Percentiles rank a stretch among this genome's conserved stretches.
phyloP scores from a whole-genome alignment of 2,888 invertebrate genomes.

The Dynastes maya region DNA sequence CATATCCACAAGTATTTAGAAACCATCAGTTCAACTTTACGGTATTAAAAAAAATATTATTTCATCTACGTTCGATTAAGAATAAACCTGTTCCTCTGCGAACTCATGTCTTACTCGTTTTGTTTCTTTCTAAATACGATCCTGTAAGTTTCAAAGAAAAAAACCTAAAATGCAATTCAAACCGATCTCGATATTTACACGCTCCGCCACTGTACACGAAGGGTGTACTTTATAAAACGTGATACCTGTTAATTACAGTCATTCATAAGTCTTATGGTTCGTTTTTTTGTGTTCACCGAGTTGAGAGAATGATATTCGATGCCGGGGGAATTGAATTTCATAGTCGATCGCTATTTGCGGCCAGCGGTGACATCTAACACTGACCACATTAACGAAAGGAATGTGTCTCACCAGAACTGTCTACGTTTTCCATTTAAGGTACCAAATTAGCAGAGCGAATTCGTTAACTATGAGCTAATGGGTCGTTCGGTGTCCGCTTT shows the following conservation, averaged over 20 bases:
- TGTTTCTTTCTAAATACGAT: conserved; percentile 6
- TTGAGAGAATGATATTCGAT: conserved; percentile 59
- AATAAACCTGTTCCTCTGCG: conserved; percentile 20
- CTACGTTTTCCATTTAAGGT: conserved; percentile 51
- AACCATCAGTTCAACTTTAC: not conserved
- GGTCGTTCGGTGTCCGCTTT: conserved; percentile 49
- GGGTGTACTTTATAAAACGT: conserved; percentile 51
- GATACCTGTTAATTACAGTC: conserved; percentile 54
- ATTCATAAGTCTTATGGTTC: conserved; percentile 52
- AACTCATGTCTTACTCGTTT: not conserved
- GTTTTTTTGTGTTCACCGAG: conserved; percentile 50
- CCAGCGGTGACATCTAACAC: conserved; percentile 64
- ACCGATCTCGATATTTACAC: conserved; percentile 27
- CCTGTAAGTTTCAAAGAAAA: conserved; percentile 8
- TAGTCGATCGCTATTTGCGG: conserved; percentile 61
- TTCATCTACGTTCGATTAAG: not conserved
- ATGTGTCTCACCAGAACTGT: conserved; percentile 61
- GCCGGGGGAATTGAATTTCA: conserved; percentile 61
- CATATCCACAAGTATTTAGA: not conserved
- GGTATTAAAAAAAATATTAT: not conserved
- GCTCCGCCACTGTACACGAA: conserved; percentile 44
- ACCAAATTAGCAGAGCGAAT: conserved; percentile 52
- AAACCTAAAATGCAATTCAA: conserved; percentile 21
- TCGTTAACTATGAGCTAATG: conserved; percentile 52
- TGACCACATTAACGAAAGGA: conserved; percentile 64